Percentiles rank a stretch among this genome's conserved stretches.
phyloP scores from a whole-genome alignment of 2,113 vertebrate species.

The Daubentonia madagascariensis region DNA sequence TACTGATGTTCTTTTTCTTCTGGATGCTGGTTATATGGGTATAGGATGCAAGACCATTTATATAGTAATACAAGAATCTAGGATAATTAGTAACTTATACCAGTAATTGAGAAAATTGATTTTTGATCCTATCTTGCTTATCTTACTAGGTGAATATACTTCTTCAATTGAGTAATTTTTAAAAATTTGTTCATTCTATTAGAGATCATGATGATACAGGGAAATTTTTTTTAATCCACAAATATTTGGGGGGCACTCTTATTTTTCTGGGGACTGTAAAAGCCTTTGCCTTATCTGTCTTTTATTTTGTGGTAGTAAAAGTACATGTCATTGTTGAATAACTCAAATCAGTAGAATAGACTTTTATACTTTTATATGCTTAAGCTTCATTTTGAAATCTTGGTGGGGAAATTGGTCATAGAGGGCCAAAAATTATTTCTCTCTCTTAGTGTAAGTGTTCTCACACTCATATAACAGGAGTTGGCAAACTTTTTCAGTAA shows the following conservation, averaged over 20 bases:
- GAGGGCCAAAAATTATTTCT: background rate
- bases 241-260: background rate
- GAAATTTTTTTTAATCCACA: background rate
- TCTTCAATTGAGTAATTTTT: conserved; percentile 1
- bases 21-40: background rate
- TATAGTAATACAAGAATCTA: background rate
- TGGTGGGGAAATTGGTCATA: background rate
- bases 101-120: background rate
- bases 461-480: background rate
- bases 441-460: background rate
- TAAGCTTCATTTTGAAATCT: conserved; percentile 50
- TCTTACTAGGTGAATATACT: background rate
- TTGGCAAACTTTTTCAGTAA: background rate
- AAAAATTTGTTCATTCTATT: background rate
- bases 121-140: background rate
- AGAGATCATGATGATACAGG: background rate
- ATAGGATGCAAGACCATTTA: background rate
- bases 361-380: background rate
- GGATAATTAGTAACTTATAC: background rate
- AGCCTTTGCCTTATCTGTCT: background rate
- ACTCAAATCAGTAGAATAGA: background rate
- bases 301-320: conserved; percentile 28
- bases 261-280: background rate
- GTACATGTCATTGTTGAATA: conserved; percentile 8
- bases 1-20: background rate